Conservation (phyloP, 2,113 vertebrate genomes). For the Solenodon paradoxus region DNA sequence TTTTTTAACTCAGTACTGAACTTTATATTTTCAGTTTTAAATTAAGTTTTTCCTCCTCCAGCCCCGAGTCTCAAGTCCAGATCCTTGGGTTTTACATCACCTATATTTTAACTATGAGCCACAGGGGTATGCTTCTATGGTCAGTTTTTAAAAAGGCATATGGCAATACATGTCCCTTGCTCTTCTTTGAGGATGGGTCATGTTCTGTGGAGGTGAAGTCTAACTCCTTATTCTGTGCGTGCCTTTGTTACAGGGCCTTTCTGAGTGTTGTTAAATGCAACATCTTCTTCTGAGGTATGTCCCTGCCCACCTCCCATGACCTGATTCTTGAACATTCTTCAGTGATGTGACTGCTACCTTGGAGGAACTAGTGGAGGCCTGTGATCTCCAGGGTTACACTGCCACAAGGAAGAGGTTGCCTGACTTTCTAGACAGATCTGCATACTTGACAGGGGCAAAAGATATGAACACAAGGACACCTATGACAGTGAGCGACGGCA, state of each 20-base stretch:
- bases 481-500: not conserved
- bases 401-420: not conserved
- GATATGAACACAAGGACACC: not conserved
- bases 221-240: not conserved
- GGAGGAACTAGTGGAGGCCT: not conserved
- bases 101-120: too few species aligned
- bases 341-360: not conserved
- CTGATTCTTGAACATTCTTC: not conserved
- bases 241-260: not conserved
- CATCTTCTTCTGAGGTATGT: not conserved
- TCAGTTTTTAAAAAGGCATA: not conserved
- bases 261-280: not conserved
- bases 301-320: not conserved
- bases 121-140: too few species aligned
- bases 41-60: too few species aligned
- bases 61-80: too few species aligned
- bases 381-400: not conserved
- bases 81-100: too few species aligned
- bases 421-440: not conserved
- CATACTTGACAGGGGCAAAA: not conserved
- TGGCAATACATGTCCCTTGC: not conserved
- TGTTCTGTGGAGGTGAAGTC: not conserved
- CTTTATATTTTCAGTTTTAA: not conserved
- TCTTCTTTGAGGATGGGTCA: not conserved
- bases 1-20: not conserved